These are phyloP conservation scores for Cetonia aurata DNA, from an alignment of 2,888 invertebrate genomes.

Conservation along the genomic window DNA sequence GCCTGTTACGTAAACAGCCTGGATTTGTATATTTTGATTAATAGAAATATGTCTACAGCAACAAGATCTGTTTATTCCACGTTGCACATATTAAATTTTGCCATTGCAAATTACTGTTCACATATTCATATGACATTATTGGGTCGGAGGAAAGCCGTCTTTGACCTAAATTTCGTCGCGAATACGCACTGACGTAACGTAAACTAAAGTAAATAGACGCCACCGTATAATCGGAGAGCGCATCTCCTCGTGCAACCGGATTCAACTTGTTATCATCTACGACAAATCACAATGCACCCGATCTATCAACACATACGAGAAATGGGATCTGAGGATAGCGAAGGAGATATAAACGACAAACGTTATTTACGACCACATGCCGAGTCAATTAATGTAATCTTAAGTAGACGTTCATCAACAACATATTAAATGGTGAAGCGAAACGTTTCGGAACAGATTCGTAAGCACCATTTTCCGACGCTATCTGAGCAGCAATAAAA, in stretches of 20 bases:
- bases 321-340: slow-evolving; percentile 4
- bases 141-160: slow-evolving; percentile 8
- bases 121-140: no score
- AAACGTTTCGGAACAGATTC: not conserved
- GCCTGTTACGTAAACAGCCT: no score
- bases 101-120: no score
- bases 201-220: slow-evolving; percentile 31
- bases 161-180: slow-evolving; percentile 36
- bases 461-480: not conserved
- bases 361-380: slow-evolving; percentile 20
- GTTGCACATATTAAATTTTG: no score
- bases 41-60: no score
- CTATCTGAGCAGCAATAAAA: not conserved
- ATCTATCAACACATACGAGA: not conserved
- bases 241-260: slow-evolving; percentile 28
- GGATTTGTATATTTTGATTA: no score
- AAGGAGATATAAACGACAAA: not conserved
- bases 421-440: not conserved
- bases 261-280: slow-evolving; percentile 32
- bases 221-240: not conserved
- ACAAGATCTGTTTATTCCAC: no score
- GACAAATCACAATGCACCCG: slow-evolving; percentile 2
- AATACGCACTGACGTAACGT: slow-evolving; percentile 23
- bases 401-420: not conserved
- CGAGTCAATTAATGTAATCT: slow-evolving; percentile 12